These are phyloP conservation scores for Hormiphora californensis DNA, from an alignment of 37 sponge, comb jelly and placozoan genomes.

Conservation along the genomic window DNA sequence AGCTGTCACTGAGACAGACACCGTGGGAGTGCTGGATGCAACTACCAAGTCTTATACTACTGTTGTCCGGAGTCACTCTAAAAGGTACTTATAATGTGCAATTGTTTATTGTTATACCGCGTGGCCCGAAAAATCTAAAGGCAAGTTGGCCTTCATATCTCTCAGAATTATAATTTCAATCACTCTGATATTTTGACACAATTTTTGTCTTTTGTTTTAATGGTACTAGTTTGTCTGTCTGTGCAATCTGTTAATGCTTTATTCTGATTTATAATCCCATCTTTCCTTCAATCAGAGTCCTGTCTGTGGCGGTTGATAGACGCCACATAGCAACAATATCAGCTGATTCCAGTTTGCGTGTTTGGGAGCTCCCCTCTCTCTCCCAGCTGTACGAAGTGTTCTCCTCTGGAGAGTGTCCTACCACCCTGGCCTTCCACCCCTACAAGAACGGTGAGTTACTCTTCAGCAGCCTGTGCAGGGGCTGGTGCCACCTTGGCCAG, in stretches of 20 bases:
- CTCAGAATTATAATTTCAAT: too few relatives aligned
- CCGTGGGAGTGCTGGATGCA: conserved; percentile 82
- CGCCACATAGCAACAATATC: conserved; percentile 21
- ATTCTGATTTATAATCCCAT: too few relatives aligned
- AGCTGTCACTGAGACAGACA: conserved; percentile 69
- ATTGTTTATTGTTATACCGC: too few relatives aligned
- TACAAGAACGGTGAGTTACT: background rate
- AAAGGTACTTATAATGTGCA: too few relatives aligned
- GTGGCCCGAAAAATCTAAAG: too few relatives aligned
- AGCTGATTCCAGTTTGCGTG: conserved; percentile 7
- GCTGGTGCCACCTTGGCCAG: too few relatives aligned
- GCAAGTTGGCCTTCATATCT: too few relatives aligned
- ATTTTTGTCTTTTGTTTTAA: too few relatives aligned
- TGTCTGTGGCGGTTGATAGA: conserved; percentile 17
- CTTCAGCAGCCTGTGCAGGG: too few relatives aligned
- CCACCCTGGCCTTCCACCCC: conserved; percentile 32
- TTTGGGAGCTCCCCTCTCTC: conserved; percentile 16
- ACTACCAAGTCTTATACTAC: conserved; percentile 63
- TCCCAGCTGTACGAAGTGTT: conserved; percentile 38
- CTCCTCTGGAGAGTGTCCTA: conserved; percentile 32
- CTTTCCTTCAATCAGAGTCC: background rate
- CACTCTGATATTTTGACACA: too few relatives aligned
- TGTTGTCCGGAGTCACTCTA: conserved; percentile 68
- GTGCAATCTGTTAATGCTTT: too few relatives aligned
- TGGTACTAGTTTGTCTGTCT: too few relatives aligned